Conservation (phyloP, 1,140 invertebrate species). For the Formica exsecta region DNA sequence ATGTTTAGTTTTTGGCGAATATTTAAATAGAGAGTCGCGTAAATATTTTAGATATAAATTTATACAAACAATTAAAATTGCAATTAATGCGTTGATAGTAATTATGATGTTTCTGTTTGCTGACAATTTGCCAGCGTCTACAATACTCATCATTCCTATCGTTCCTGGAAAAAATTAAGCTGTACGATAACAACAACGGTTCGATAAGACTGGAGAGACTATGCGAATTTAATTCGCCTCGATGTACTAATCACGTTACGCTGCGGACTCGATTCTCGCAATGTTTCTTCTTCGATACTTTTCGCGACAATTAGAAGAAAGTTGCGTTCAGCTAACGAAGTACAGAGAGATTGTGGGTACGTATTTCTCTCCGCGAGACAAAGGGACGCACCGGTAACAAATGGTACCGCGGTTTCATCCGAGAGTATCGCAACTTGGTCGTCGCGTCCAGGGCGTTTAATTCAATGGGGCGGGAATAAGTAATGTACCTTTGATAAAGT, state of each 20-base stretch:
- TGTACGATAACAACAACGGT: constrained; percentile 32
- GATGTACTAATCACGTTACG: constrained; percentile 53
- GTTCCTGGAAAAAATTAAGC: constrained; percentile 11
- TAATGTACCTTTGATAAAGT: constrained; percentile 69
- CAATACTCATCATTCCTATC: constrained; percentile 5
- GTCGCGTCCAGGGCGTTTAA: constrained; percentile 54
- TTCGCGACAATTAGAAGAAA: constrained; percentile 67
- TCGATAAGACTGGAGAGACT: not conserved
- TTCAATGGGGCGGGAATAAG: constrained; percentile 65
- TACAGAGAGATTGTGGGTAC: constrained; percentile 24
- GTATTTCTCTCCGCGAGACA: constrained; percentile 28
- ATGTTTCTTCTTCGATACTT: constrained; percentile 55
- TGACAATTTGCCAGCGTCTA: constrained; percentile 1
- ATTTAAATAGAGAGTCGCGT: not conserved
- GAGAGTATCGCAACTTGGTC: constrained; percentile 14
- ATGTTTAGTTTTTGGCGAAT: not conserved
- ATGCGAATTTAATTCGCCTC: constrained; percentile 38
- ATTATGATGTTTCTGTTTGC: not conserved
- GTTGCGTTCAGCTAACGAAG: constrained; percentile 65
- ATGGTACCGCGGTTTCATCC: not conserved
- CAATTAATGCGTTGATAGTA: not conserved
- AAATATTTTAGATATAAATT: not conserved
- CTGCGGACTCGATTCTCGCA: not conserved
- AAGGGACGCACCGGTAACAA: constrained; percentile 6
- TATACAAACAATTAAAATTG: not conserved